Base-by-base conservation (phyloP, 2,888 invertebrate genomes). In the Epinotia brunnichana region DNA sequence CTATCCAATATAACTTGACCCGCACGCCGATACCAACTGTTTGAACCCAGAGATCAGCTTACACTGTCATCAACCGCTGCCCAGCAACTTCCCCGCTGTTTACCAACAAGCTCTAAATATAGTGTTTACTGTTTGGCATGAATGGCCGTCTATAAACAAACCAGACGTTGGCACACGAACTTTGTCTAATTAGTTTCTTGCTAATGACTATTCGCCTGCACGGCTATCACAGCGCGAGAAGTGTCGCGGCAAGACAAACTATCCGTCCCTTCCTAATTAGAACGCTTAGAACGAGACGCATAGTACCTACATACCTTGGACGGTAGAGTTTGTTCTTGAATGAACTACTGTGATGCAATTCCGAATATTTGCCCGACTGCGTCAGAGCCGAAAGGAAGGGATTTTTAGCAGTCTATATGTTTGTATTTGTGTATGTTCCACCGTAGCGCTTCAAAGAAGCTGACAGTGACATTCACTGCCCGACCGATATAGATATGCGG, bases 41-140 rank as follows among this genome's bases (percentile, higher is more conserved):
- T n/a, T 48, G 4, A 48, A n/a, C n/a, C 2, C n/a, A 3, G 48
- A 1, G n/a, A 7, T 7, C 48, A 48, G 13, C 44, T n/a, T 48
- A n/a, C 15, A n/a, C 48, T 48, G n/a, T 48, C 48, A 48, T 48
- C 48, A 48, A 48, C 5, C n/a, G n/a, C 48, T 7, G n/a, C 61
- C 59, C 44, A 13, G 44, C 9, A 48, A 41, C 61, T 24, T 61
- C 61, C 21, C 21, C 21, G 17, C 2, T 64, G 63, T 64, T 64
- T 64, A 64, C 53, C 63, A 64, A 64, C 63, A 64, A 53, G 51
- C 53, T 13, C 29, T 64, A 64, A 17, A 7, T 13, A 64, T 64
- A 64, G 53, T 13, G 35, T 53, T 56, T 64, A 64, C 51, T 13
- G 35, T 53, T 56, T 64, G 63, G 63, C 63, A 51, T 48, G 63